Evolutionary conservation across 1,140 invertebrate genomes (phyloP).

Genomic region (Lamellibrachia luymesi): DNA sequence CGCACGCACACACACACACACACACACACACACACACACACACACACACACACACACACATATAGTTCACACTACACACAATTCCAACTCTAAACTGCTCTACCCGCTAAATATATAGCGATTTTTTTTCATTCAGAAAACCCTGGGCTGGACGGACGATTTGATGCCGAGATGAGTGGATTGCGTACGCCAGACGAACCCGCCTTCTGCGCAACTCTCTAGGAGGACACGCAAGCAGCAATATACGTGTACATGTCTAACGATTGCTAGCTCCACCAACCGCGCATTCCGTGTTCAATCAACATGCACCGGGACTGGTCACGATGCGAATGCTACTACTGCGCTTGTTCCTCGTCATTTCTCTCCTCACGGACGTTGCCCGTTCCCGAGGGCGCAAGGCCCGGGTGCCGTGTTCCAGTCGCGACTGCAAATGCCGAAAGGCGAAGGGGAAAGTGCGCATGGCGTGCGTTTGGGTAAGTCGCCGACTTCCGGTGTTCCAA

Average conservation of each 20-base stretch:
- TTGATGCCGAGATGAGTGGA: no score
- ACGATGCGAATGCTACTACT: background rate
- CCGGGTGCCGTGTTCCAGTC: background rate
- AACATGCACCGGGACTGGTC: background rate
- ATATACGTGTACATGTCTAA: background rate
- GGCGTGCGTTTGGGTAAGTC: background rate
- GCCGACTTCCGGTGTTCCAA: background rate
- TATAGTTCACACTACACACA: no score
- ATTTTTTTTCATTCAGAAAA: background rate
- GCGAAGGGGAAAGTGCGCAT: background rate
- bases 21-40: no score
- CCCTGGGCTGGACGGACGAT: background rate
- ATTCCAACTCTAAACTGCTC: background rate
- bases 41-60: no score
- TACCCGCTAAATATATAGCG: background rate
- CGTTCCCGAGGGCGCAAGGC: background rate
- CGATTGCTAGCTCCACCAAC: no score
- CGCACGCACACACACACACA: no score
- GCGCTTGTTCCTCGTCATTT: background rate
- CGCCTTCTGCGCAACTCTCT: background rate
- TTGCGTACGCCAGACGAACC: background rate
- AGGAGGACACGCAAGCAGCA: background rate
- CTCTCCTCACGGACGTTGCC: background rate
- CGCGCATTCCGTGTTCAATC: background rate
- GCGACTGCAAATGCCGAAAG: background rate